Base-by-base conservation (phyloP, 1,140 invertebrate species). In the Orchesella cincta region DNA sequence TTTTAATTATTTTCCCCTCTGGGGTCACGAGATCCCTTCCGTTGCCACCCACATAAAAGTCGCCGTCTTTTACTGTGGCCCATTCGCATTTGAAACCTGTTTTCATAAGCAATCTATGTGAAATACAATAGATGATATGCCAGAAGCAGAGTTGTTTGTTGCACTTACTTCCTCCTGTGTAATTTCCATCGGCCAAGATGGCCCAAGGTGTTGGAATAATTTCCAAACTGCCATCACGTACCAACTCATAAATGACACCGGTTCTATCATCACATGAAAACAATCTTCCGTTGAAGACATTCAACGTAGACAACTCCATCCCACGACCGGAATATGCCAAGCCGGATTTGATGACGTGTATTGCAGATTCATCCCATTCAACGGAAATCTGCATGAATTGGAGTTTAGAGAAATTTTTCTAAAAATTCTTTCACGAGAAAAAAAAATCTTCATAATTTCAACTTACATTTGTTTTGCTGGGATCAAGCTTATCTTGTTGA, bases 1-100 rank as follows among this genome's bases (percentile, higher is more conserved):
- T 91, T 82, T 93, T 96, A 79, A 92, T 83, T 81, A 95, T 92
- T 74, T 92, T 90, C 36, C 97, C 97, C 54, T 86, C 86, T 8
- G 90, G 85, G 0, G 94, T 94, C 0, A 97, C 99, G 96, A 97
- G 99, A 86, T 98, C 97, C 86, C 99, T 99, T 0, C 96, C 96
- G 86, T 98, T 92, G 51, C 97, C 96, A 1, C 97, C 97, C 35
- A 99, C 90, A 85, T 94, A 96, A 0, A 99, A 85, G 14, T 91
- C 87, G 74, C 94, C 89, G 86, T 97, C 90, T 86, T 97, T 97
- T 0, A 98, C 92, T 0, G 96, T 93, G 18, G 96, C 95, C 97
- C 97, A 99, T 86, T 99, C 97, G 70, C 93, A 91, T 85, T 99
- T 99, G 83, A 98, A 98, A 33, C 95, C 92, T 91, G 78, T n/a